phyloP scores from a whole-genome alignment of 2,113 vertebrate species.

The Nyctibius bracteatus region DNA sequence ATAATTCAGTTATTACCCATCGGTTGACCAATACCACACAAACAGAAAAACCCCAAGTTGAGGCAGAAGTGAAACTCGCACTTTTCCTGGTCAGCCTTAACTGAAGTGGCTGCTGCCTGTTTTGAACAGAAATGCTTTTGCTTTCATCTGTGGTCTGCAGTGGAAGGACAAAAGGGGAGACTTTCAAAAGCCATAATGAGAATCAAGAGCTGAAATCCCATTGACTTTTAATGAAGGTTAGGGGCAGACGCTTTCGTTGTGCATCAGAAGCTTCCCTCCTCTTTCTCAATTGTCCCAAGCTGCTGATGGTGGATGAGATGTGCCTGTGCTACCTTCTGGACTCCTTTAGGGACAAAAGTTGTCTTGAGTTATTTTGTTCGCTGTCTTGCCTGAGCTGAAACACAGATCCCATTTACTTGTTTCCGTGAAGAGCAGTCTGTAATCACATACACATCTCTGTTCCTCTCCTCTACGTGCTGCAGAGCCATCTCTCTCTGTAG shows the following conservation, averaged over 20 bases:
- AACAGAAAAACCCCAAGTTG: not conserved
- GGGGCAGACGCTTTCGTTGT: not conserved
- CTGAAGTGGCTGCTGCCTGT: not conserved
- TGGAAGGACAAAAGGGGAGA: not conserved
- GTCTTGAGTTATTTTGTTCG: not conserved
- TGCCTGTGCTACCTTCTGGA: not conserved
- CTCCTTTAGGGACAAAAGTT: not conserved
- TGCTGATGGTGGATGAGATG: not conserved
- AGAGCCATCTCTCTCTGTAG: not conserved
- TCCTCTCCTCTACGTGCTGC: not conserved
- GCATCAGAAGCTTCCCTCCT: not conserved
- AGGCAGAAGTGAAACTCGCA: rapidly evolving
- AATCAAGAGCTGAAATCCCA: not conserved
- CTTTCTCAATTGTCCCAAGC: not conserved
- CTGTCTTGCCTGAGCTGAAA: not conserved
- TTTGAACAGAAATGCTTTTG: not conserved
- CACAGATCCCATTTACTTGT: not conserved
- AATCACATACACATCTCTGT: not conserved
- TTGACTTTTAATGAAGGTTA: slow-evolving; percentile 33
- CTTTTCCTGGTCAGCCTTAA: not conserved
- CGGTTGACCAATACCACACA: rapidly evolving
- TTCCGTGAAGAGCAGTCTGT: not conserved
- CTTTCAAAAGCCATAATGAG: not conserved
- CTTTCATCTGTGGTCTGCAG: not conserved
- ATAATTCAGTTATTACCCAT: not conserved